Conservation (phyloP, 2,113 vertebrate genomes). For the Eudyptes chrysolophus region DNA sequence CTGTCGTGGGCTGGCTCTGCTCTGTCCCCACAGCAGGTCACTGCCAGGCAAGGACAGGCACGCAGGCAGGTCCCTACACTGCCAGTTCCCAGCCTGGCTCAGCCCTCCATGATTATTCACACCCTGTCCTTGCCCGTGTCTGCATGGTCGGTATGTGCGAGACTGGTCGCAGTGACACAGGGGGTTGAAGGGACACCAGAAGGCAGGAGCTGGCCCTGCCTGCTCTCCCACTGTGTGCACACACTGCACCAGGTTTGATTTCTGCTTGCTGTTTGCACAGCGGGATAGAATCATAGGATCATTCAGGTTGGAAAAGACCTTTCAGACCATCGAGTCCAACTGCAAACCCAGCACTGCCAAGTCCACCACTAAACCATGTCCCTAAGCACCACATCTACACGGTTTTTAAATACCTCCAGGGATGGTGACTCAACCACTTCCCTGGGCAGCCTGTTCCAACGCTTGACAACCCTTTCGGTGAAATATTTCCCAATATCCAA, state of each 20-base stretch:
- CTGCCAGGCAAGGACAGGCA: neutral
- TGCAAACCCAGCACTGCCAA: no score
- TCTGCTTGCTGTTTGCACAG: neutral
- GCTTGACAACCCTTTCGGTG: no score
- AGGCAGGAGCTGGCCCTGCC: neutral
- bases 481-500: no score
- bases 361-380: no score
- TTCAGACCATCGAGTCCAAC: no score
- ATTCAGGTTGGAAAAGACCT: no score
- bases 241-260: neutral
- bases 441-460: no score
- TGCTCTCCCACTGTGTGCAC: neutral
- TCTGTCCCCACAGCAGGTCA: neutral
- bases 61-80: neutral
- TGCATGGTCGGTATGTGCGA: neutral
- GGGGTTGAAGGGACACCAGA: neutral
- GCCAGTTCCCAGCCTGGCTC: neutral
- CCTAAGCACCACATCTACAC: no score
- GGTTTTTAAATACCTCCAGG: no score
- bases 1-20: neutral
- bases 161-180: rapidly evolving
- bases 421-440: no score
- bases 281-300: neutral
- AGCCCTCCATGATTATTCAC: neutral
- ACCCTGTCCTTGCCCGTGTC: neutral